Conservation (phyloP, 2,113 vertebrate genomes). For the Corythornis cristatus region DNA sequence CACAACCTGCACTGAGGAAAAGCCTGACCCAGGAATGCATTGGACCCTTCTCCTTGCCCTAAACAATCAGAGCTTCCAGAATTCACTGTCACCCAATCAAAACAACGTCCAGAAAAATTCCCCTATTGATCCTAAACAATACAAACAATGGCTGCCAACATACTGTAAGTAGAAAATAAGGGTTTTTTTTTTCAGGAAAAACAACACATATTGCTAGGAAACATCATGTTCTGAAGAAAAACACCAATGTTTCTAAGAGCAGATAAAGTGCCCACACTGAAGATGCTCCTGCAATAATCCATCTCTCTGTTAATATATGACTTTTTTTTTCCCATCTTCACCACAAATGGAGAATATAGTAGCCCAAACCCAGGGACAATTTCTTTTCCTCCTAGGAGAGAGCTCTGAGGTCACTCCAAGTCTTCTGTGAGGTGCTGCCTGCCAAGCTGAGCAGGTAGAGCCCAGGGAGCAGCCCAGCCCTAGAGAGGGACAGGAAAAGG, state of each 20-base stretch:
- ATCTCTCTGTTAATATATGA: background rate
- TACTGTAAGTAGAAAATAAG: slow-evolving; percentile 17
- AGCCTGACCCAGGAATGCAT: background rate
- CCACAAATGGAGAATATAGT: background rate
- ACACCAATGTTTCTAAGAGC: background rate
- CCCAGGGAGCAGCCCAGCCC: background rate
- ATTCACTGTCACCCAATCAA: slow-evolving; percentile 68
- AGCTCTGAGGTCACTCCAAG: background rate
- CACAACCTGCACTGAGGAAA: slow-evolving; percentile 31
- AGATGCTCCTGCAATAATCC: background rate
- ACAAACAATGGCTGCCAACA: slow-evolving; percentile 28
- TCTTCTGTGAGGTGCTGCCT: background rate
- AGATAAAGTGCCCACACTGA: background rate
- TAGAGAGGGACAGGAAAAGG: background rate
- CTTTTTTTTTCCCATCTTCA: background rate
- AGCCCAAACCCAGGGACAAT: background rate
- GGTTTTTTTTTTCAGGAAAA: slow-evolving; percentile 6
- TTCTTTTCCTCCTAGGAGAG: background rate
- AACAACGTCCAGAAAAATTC: slow-evolving; percentile 67
- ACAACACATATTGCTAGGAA: background rate
- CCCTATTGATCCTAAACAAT: slow-evolving; percentile 56
- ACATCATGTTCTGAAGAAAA: background rate
- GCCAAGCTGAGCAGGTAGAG: background rate
- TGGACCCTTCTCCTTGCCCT: slow-evolving; percentile 33
- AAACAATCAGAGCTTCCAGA: slow-evolving; percentile 68